phyloP scores from a whole-genome alignment of 2,797 vertebrate genomes.

The Danio aesculapii region DNA sequence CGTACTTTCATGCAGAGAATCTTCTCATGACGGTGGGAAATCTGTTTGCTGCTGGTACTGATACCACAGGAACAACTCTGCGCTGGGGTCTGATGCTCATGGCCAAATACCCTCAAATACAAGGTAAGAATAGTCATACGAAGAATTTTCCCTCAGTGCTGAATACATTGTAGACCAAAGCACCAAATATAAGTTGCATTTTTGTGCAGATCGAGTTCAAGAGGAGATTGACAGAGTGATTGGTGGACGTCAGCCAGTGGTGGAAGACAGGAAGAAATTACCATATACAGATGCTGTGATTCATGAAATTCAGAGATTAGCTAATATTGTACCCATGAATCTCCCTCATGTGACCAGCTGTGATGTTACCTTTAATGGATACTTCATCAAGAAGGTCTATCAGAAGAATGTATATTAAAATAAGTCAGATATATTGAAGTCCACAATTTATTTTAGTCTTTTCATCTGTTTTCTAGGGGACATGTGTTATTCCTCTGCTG shows the following conservation, averaged over 20 bases:
- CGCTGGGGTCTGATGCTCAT: slow-evolving; percentile 71
- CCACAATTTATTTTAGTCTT: background rate
- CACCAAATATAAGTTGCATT: no score
- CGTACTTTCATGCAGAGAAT: slow-evolving; percentile 66
- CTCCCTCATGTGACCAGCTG: slow-evolving; percentile 35
- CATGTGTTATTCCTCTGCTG: slow-evolving; percentile 70
- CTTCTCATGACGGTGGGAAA: slow-evolving; percentile 57
- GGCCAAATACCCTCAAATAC: slow-evolving; percentile 76
- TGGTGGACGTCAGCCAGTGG: slow-evolving; percentile 59
- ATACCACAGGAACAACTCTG: slow-evolving; percentile 72
- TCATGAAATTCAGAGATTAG: slow-evolving; percentile 60
- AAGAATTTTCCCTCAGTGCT: background rate
- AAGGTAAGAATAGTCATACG: slow-evolving; percentile 59
- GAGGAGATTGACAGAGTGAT: slow-evolving; percentile 64
- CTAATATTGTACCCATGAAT: background rate
- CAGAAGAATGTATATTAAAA: background rate
- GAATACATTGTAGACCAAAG: background rate
- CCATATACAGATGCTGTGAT: slow-evolving; percentile 69
- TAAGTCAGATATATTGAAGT: background rate
- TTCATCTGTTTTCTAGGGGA: slow-evolving; percentile 62
- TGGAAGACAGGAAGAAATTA: slow-evolving; percentile 67
- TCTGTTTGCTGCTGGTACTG: slow-evolving; percentile 74
- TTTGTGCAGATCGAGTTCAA: slow-evolving; percentile 53
- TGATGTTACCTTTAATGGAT: slow-evolving; percentile 71
- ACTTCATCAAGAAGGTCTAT: slow-evolving; percentile 70